Percentiles rank a stretch among this genome's conserved stretches.
These are phyloP conservation scores for Albula goreensis DNA, from an alignment of 2,113 vertebrate species.

Conservation along the genomic window DNA sequence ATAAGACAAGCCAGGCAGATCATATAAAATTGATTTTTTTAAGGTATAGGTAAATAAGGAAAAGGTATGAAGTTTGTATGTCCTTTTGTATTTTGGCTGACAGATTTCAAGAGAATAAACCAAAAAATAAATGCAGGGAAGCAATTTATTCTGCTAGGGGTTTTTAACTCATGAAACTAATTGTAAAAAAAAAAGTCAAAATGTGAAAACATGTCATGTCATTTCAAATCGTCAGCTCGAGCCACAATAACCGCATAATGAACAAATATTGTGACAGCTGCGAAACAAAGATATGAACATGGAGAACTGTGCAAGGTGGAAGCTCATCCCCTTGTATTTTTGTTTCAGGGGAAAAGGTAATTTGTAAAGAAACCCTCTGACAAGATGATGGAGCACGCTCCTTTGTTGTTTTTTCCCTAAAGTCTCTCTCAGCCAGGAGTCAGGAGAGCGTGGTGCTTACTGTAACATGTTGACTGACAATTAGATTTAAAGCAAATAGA, in stretches of 20 bases:
- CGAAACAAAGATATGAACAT: constrained; percentile 65
- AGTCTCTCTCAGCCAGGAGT: constrained; percentile 70
- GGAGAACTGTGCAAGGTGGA: constrained; percentile 74
- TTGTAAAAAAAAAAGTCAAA: constrained; percentile 14
- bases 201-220: constrained; percentile 28
- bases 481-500: constrained; percentile 58
- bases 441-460: constrained; percentile 75
- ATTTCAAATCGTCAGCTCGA: constrained; percentile 44
- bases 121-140: not conserved
- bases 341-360: constrained; percentile 79
- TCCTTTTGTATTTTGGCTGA: constrained; percentile 11
- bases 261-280: constrained; percentile 61
- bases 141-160: constrained; percentile 14
- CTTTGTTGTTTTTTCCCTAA: constrained; percentile 74
- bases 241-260: constrained; percentile 53
- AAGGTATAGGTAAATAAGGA: not conserved
- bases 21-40: not conserved
- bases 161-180: constrained; percentile 21
- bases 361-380: constrained; percentile 87
- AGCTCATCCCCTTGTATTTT: constrained; percentile 75
- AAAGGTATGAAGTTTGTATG: constrained; percentile 5
- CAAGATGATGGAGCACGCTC: constrained; percentile 87
- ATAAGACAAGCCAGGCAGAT: not conserved
- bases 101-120: not conserved
- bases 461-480: constrained; percentile 79